Base-by-base conservation (phyloP, 2,888 invertebrate species). In the Synanthedon vespiformis region DNA sequence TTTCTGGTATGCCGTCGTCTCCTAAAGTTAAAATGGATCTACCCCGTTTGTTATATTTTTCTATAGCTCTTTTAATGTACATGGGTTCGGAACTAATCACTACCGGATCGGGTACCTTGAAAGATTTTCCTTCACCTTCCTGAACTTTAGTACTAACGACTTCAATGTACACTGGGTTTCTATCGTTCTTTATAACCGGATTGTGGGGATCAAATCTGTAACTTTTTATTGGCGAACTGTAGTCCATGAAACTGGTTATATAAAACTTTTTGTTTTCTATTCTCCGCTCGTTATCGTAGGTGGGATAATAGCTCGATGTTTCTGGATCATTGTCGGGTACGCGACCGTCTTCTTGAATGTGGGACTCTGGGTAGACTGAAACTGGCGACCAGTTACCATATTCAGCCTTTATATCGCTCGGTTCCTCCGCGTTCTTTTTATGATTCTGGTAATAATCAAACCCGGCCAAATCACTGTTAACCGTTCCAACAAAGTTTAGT, bases 1-100 rank as follows among this genome's bases (percentile, higher is more conserved):
- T 93, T 51, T 95, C 91, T 0, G 95, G 94, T 27, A 94, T 92
- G 0, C 93, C 93, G 62, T 94, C 93, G 5, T 88, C 80, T 51
- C 91, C 93, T 1, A 93, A 68, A 8, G 91, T 89, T 57, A 93
- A 78, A 5, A 92, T 88, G 1, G 92, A 90, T 51, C 93, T 84
- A 12, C 89, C 90, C 51, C 91, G 90, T 60, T 93, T 92, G 56
- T 88, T 88, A 47, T 72, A 82, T 56, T 80, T 85, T 44, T 89
- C 88, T 48, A 89, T 78, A 10, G 79, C 77, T 63, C 79, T 85
- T 62, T 89, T 89, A 4, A 91, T 78, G 59, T 86, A 90, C 67
- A 91, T 87, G 27, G 91, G 84, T n/a, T 89, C 90, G 0, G 94
- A 93, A 51, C 89, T 89, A 4, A 94, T 85, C 14, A 90, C 85